Conservation (phyloP, 2,888 invertebrate genomes). For the Cylloceria caligata region DNA sequence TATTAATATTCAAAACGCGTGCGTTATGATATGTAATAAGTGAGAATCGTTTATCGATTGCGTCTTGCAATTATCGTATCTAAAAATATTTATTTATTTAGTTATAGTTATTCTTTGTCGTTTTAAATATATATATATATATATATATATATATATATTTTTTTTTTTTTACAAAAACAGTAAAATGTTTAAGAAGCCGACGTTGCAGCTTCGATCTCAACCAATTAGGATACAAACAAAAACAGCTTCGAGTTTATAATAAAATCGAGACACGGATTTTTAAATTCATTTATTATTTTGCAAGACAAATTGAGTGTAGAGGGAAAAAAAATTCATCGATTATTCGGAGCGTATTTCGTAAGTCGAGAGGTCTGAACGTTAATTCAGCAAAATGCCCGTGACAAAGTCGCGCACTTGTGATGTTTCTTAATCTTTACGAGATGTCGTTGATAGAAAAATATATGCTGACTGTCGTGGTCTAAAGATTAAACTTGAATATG, state of each 20-base stretch:
- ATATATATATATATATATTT: too few species aligned
- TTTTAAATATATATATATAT: too few species aligned
- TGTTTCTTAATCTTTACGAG: conserved; percentile 51
- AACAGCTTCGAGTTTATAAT: too few species aligned
- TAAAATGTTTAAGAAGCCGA: too few species aligned
- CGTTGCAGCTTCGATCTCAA: too few species aligned
- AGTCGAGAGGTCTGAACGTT: conserved; percentile 16
- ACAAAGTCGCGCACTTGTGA: conserved; percentile 52
- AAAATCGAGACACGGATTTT: neutral
- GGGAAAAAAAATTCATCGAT: conserved; percentile 38
- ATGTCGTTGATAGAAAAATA: conserved; percentile 28
- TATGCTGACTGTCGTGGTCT: neutral
- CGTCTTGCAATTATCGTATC: too few species aligned
- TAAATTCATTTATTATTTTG: neutral
- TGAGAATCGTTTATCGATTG: too few species aligned
- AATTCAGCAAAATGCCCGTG: conserved; percentile 46
- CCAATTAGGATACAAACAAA: too few species aligned
- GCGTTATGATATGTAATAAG: neutral
- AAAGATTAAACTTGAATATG: too few species aligned
- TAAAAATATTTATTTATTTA: too few species aligned
- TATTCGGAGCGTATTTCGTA: conserved; percentile 6
- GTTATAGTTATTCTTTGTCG: too few species aligned
- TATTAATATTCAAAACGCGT: neutral
- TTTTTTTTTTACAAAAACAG: too few species aligned
- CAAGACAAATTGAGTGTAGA: neutral